Evolutionary conservation across 2,113 vertebrate species (phyloP).

Genomic region (Cryptotis parvus): DNA sequence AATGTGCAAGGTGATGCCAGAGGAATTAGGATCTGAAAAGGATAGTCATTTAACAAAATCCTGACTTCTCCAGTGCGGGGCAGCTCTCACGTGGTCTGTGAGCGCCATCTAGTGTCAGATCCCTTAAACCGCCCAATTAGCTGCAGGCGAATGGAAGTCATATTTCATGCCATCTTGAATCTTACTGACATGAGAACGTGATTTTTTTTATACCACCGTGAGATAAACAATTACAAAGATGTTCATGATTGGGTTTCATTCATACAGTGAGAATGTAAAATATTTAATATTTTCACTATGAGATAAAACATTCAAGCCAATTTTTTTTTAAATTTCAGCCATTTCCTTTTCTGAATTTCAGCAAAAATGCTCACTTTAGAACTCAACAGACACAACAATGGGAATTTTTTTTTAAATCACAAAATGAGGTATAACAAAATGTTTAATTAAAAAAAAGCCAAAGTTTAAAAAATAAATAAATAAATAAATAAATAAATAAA

Average conservation of each 20-base stretch:
- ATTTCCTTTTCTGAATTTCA: conserved; percentile 37
- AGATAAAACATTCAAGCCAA: conserved; percentile 31
- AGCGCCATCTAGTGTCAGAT: conserved; percentile 71
- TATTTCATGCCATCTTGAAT: conserved; percentile 10
- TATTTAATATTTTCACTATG: background rate
- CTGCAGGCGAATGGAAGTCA: background rate
- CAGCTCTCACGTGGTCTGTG: background rate
- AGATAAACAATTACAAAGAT: no score
- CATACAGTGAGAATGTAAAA: conserved; percentile 47
- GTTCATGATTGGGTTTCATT: no score
- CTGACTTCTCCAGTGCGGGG: background rate
- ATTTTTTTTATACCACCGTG: no score
- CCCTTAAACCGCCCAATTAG: background rate
- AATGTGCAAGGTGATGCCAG: background rate
- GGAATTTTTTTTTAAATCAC: no score
- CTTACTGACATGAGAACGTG: conserved; percentile 28
- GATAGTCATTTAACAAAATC: background rate
- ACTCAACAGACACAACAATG: background rate
- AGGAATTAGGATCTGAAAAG: background rate
- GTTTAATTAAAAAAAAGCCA: no score
- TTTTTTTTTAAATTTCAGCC: background rate
- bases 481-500: no score
- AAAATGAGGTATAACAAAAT: no score
- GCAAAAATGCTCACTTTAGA: background rate
- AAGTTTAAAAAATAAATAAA: no score